A percentile compares a stretch with the other conserved stretches of the same genome.
phyloP scores from a whole-genome alignment of 1,140 invertebrate species.

The Asobara japonica region DNA sequence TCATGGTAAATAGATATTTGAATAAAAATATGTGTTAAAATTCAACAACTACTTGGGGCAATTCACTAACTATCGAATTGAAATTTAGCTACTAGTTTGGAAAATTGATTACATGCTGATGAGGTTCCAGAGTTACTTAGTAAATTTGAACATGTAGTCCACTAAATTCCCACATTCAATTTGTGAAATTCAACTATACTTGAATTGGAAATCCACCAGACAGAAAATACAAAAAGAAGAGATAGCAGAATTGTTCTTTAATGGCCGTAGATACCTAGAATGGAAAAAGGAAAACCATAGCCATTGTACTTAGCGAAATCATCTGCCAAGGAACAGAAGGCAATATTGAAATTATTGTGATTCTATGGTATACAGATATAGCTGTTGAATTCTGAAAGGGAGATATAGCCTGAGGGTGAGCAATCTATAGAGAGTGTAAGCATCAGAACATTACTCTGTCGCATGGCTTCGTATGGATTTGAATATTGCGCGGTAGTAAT shows the following conservation, averaged over 20 bases:
- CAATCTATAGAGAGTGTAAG: constrained; percentile 59
- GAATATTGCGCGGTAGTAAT: constrained; percentile 63
- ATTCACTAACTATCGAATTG: too few species aligned
- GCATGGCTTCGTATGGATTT: constrained; percentile 55
- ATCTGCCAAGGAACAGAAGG: constrained; percentile 60
- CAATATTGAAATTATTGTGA: constrained; percentile 67
- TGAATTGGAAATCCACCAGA: constrained; percentile 20
- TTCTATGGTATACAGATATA: constrained; percentile 40
- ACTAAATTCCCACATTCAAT: too few species aligned
- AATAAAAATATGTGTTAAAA: too few species aligned
- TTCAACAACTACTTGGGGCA: too few species aligned
- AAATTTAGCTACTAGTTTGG: too few species aligned
- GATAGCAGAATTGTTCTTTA: background rate
- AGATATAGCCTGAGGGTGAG: constrained; percentile 54
- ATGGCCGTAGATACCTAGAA: background rate
- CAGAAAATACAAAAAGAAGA: background rate
- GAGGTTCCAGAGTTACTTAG: too few species aligned
- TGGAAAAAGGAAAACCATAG: background rate
- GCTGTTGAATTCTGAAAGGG: constrained; percentile 30
- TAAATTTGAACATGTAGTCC: too few species aligned
- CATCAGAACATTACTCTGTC: constrained; percentile 58
- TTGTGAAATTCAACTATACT: too few species aligned
- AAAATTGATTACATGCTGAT: too few species aligned
- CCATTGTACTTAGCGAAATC: constrained; percentile 59
- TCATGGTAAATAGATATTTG: too few species aligned